A percentile compares a stretch with the other conserved stretches of the same genome.
Evolutionary conservation across 2,113 vertebrate species (phyloP).

Genomic region (Hyperoodon ampullatus): DNA sequence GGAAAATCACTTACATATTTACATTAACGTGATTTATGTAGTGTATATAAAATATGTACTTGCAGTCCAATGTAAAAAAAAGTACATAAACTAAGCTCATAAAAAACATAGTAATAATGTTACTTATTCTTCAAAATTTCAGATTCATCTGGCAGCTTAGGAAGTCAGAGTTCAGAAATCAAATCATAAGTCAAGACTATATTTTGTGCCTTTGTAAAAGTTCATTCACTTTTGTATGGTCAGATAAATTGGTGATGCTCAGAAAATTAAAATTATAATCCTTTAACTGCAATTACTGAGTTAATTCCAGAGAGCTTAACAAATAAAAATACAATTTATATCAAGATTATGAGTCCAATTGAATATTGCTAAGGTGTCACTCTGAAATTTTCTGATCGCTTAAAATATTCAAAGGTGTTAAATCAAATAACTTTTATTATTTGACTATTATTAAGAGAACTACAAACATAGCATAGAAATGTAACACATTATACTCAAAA

Average conservation of each 20-base stretch:
- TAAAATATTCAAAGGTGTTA: constrained; percentile 9
- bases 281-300: not conserved
- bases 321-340: not conserved
- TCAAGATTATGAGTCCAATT: not conserved
- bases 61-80: constrained; percentile 35
- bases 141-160: not conserved
- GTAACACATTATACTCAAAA: not conserved
- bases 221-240: not conserved
- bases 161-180: constrained; percentile 40
- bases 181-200: not conserved
- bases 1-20: constrained; percentile 64
- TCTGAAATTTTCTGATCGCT: not conserved
- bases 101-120: constrained; percentile 5
- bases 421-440: not conserved
- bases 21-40: constrained; percentile 43
- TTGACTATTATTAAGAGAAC: not conserved
- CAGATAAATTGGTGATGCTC: not conserved
- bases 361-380: not conserved
- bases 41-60: constrained; percentile 55
- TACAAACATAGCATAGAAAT: not conserved
- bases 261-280: not conserved
- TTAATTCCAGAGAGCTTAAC: constrained; percentile 19
- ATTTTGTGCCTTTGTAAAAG: constrained; percentile 23
- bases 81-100: constrained; percentile 7
- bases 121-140: constrained; percentile 40